phyloP scores from a whole-genome alignment of 1,140 invertebrate species.

The Drosophila asahinai region DNA sequence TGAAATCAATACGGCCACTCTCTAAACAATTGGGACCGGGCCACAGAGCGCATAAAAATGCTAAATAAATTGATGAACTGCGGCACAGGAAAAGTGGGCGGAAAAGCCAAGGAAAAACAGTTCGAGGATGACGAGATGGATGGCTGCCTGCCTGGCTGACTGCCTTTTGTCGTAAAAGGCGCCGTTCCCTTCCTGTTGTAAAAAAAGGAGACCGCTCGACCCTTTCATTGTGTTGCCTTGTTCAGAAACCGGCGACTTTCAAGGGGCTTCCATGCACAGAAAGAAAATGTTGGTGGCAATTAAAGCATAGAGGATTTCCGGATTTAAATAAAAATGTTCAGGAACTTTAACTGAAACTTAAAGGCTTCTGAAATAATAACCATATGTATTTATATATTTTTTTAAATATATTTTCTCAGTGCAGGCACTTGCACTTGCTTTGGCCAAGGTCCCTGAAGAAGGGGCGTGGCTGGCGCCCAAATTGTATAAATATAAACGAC shows the following conservation, averaged over 20 bases:
- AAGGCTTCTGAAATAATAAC: too few species aligned
- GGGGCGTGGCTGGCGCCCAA: slow-evolving; percentile 41
- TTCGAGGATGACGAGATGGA: slow-evolving; percentile 34
- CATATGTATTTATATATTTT: too few species aligned
- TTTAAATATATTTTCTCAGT: background rate
- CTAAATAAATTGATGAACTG: slow-evolving; percentile 81
- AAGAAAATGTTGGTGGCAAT: background rate
- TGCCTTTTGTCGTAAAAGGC: slow-evolving; percentile 56
- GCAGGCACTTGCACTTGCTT: slow-evolving; percentile 53
- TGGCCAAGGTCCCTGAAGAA: slow-evolving; percentile 17
- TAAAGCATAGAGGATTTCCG: background rate
- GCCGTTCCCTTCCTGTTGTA: slow-evolving; percentile 49
- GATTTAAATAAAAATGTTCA: too few species aligned
- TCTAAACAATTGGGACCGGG: slow-evolving; percentile 59
- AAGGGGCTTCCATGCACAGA: background rate
- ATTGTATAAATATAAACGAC: slow-evolving; percentile 82
- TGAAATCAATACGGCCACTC: slow-evolving; percentile 72
- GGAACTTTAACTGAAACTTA: background rate
- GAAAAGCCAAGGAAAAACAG: slow-evolving; percentile 14
- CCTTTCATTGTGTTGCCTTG: slow-evolving; percentile 44
- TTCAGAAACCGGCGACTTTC: slow-evolving; percentile 28
- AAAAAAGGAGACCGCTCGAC: slow-evolving; percentile 44
- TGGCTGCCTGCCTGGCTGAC: slow-evolving; percentile 27
- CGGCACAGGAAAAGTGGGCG: slow-evolving; percentile 40
- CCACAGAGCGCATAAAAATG: slow-evolving; percentile 65